A percentile compares a stretch with the other conserved stretches of the same genome.
Conservation (phyloP, 2,113 vertebrate species). For the Engraulis encrasicolus region DNA sequence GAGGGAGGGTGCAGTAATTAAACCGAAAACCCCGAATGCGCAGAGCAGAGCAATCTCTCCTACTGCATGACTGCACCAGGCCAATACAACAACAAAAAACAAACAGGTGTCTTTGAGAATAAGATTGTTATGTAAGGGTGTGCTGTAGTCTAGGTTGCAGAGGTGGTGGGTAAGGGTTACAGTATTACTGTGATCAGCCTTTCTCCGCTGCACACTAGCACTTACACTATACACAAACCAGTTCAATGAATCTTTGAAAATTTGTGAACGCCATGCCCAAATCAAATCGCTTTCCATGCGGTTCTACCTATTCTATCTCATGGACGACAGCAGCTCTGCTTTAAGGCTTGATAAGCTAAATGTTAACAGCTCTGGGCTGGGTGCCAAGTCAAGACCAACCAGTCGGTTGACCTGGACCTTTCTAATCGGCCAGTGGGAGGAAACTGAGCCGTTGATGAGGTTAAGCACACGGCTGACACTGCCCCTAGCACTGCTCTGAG, state of each 20-base stretch:
- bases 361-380: neutral
- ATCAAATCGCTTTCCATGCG: too few species aligned
- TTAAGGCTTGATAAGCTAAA: neutral
- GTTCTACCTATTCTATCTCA: too few species aligned
- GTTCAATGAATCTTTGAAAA: too few species aligned
- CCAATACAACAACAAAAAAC: constrained; percentile 71
- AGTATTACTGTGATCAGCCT: too few species aligned
- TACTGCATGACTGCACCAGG: constrained; percentile 74
- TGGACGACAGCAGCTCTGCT: too few species aligned
- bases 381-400: neutral
- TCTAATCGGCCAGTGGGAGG: neutral
- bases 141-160: too few species aligned
- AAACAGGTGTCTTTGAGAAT: constrained; percentile 13
- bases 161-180: too few species aligned
- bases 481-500: neutral
- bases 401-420: neutral
- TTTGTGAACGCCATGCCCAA: too few species aligned
- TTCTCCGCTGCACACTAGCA: too few species aligned
- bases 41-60: constrained; percentile 63
- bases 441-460: neutral
- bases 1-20: constrained; percentile 20
- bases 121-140: constrained; percentile 48
- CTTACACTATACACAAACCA: too few species aligned
- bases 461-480: neutral
- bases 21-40: constrained; percentile 60